A percentile compares a stretch with the other conserved stretches of the same genome.
These are phyloP conservation scores for Euzetes globulus DNA, from an alignment of 2,888 invertebrate genomes.

Conservation along the genomic window DNA sequence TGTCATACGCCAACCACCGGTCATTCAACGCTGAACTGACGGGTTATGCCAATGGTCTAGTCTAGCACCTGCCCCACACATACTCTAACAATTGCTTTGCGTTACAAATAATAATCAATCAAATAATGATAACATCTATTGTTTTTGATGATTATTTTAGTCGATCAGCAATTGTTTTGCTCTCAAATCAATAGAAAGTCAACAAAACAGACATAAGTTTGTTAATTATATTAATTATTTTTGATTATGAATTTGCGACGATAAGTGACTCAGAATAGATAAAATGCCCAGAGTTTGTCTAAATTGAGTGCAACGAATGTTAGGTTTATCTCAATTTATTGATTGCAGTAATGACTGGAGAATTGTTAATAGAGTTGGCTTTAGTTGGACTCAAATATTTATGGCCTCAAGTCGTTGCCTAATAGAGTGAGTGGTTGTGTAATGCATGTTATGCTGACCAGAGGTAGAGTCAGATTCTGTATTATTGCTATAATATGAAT, in stretches of 20 bases:
- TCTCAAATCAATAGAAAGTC: too few relatives aligned
- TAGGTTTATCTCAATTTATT: neutral
- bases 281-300: too few relatives aligned
- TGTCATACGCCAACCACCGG: neutral
- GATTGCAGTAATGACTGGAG: neutral
- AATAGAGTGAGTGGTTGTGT: neutral
- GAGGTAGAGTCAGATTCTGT: neutral
- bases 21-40: neutral
- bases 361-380: neutral
- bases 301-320: too few relatives aligned
- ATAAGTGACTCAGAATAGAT: too few relatives aligned
- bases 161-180: too few relatives aligned
- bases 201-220: too few relatives aligned
- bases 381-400: neutral
- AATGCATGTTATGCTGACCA: neutral
- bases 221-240: too few relatives aligned
- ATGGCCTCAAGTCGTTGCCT: neutral
- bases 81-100: neutral
- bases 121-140: neutral
- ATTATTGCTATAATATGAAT: too few relatives aligned
- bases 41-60: neutral
- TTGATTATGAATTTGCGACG: too few relatives aligned
- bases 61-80: neutral
- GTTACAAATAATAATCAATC: neutral
- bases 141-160: neutral